Evolutionary conservation across 2,797 vertebrate genomes (phyloP), one percentile per base, ranked within the genome.

Genomic region (Sternotherus odoratus): DNA sequence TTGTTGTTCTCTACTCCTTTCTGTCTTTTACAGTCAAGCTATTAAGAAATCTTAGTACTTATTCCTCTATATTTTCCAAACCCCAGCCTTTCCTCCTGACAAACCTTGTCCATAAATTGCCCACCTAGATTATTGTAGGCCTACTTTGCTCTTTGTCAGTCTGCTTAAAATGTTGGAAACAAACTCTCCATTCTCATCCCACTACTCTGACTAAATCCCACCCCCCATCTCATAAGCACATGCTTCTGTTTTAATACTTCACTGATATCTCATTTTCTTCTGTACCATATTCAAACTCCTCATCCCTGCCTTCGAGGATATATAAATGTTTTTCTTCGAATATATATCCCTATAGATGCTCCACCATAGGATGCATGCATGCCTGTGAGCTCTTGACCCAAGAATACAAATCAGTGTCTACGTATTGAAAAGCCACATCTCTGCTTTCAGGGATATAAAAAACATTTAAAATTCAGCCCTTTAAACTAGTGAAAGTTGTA

Each of bases 131-230:
- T 30, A 60, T 69, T 69, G 10, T 39, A 69, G 66, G 21, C 36
- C 66, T 39, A 39, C 9, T 21, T 39, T 39, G 19, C 19, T 69
- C 66, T 36, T 21, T 39, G 5, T 69, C 11, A 36, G 21, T 39
- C 66, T 69, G 66, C 36, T 39, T 69, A 23, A 39, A 39, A 36
- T 39, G 36, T 69, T 19, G 6, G 11, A 87, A 87, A 30, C 77
- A 79, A 87, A 89, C 85, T 89, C 82, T 75, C 94, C 94, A 94
- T 85, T 88, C 46, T 90, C 49, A 87, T 79, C 85, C 86, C 86
- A 90, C 74, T 63, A 54, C 77, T 79, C 33, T 94, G 83, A 43
- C 77, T 33, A 3, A 84, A 82, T 12, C 48, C 39, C 87, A 39
- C 43, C 66, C 21, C 10, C 3, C 10, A 21, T 24, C 66, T 69